Evolutionary conservation across 2,888 invertebrate genomes (phyloP).

Genomic region (Parochlus steinenii): DNA sequence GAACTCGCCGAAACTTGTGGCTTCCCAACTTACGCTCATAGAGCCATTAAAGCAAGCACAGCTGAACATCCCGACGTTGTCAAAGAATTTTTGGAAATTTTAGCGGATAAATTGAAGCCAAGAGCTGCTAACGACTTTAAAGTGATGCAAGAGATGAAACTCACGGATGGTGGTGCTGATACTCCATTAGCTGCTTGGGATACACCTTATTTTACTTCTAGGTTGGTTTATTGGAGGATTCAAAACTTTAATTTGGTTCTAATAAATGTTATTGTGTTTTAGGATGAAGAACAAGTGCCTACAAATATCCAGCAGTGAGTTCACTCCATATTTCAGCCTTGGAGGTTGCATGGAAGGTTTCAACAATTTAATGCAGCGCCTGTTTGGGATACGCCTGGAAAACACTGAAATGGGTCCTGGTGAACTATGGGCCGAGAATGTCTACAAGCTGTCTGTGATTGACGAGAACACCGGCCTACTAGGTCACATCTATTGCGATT

Average conservation of each 20-base stretch:
- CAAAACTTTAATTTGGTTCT: too few relatives aligned
- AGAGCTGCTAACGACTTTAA: slow-evolving; percentile 60
- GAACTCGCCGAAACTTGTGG: slow-evolving; percentile 76
- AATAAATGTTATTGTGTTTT: too few relatives aligned
- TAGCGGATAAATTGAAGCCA: slow-evolving; percentile 51
- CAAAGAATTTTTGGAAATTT: slow-evolving; percentile 56
- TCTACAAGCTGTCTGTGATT: slow-evolving; percentile 83
- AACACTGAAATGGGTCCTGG: slow-evolving; percentile 54
- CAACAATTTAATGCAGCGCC: slow-evolving; percentile 64
- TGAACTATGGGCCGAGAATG: slow-evolving; percentile 77
- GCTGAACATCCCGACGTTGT: slow-evolving; percentile 69
- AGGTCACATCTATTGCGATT: slow-evolving; percentile 94
- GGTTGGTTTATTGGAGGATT: too few relatives aligned
- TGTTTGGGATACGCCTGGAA: slow-evolving; percentile 68
- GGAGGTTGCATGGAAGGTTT: slow-evolving; percentile 95
- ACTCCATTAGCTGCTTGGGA: slow-evolving; percentile 58
- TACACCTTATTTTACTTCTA: slow-evolving; percentile 65
- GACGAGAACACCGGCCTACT: slow-evolving; percentile 66
- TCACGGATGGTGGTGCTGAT: slow-evolving; percentile 22
- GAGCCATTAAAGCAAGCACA: slow-evolving; percentile 76
- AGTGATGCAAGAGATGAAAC: slow-evolving; percentile 60
- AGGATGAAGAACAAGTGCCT: slow-evolving; percentile 45
- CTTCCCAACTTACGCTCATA: slow-evolving; percentile 74
- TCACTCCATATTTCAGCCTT: slow-evolving; percentile 74
- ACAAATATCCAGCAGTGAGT: slow-evolving; percentile 52